Evolutionary conservation across 1,140 invertebrate species (phyloP).

Genomic region (Agrypnia vestita): DNA sequence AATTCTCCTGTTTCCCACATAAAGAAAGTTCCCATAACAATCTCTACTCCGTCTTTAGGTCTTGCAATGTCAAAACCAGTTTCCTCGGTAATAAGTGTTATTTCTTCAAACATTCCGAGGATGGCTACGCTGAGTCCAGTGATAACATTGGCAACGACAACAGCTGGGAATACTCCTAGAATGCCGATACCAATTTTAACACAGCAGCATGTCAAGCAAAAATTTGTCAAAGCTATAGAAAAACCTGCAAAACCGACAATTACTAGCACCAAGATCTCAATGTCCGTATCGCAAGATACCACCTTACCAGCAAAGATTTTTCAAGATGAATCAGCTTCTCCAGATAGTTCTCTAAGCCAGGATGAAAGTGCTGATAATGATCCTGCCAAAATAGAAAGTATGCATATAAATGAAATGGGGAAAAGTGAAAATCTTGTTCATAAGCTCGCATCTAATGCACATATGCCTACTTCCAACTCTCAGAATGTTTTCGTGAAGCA

Average conservation of each 20-base stretch:
- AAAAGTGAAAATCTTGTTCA: slow-evolving; percentile 13
- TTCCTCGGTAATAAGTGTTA: slow-evolving; percentile 70
- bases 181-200: slow-evolving; percentile 69
- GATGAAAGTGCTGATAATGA: slow-evolving; percentile 46
- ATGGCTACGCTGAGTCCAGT: slow-evolving; percentile 67
- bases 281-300: slow-evolving; percentile 73
- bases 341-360: slow-evolving; percentile 67
- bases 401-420: neutral
- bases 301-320: slow-evolving; percentile 77
- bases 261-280: slow-evolving; percentile 71
- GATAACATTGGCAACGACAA: slow-evolving; percentile 67
- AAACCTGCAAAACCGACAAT: slow-evolving; percentile 73
- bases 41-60: slow-evolving; percentile 63
- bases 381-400: slow-evolving; percentile 48
- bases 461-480: neutral
- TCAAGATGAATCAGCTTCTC: slow-evolving; percentile 76
- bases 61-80: slow-evolving; percentile 67
- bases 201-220: slow-evolving; percentile 71
- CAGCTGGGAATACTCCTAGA: slow-evolving; percentile 63
- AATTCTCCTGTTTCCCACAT: slow-evolving; percentile 63
- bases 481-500: neutral
- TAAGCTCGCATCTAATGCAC: neutral
- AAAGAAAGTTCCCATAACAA: slow-evolving; percentile 67
- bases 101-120: slow-evolving; percentile 69
- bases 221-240: slow-evolving; percentile 71